These are phyloP conservation scores for Orthosia cruda DNA, from an alignment of 2,888 invertebrate genomes.

Conservation along the genomic window DNA sequence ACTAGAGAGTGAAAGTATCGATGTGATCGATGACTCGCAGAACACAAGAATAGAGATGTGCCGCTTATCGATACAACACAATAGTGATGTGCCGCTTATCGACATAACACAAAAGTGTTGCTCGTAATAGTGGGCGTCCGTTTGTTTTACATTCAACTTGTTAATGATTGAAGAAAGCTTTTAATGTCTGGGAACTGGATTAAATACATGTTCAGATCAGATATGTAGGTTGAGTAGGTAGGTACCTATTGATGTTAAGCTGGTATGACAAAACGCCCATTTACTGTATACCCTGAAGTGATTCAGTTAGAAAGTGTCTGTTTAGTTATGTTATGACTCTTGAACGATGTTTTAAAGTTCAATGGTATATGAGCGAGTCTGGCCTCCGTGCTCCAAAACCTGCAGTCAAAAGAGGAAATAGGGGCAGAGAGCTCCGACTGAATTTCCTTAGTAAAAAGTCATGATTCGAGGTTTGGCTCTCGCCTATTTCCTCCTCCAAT, in stretches of 20 bases:
- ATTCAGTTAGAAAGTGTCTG: background rate
- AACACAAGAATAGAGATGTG: constrained; percentile 67
- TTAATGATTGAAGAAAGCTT: constrained; percentile 46
- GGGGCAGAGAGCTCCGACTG: too few species aligned
- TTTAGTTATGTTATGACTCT: too few species aligned
- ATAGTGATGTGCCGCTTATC: constrained; percentile 51
- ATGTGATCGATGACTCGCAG: constrained; percentile 68
- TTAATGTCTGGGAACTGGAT: constrained; percentile 20
- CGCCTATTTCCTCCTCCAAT: too few species aligned
- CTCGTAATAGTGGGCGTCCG: constrained; percentile 52
- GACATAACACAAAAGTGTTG: constrained; percentile 49
- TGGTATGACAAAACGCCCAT: background rate
- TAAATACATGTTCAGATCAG: background rate
- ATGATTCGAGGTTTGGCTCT: too few species aligned
- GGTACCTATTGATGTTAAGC: background rate
- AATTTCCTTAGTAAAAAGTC: too few species aligned
- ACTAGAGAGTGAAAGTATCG: constrained; percentile 67
- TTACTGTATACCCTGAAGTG: background rate
- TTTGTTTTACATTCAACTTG: constrained; percentile 59
- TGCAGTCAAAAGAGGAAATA: too few species aligned
- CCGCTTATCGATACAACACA: constrained; percentile 62
- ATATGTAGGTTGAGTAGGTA: background rate
- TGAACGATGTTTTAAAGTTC: too few species aligned
- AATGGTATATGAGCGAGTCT: too few species aligned
- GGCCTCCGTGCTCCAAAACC: too few species aligned